Percentiles rank a stretch among this genome's conserved stretches.
Evolutionary conservation across 2,113 vertebrate species (phyloP).

Genomic region (Morone saxatilis): DNA sequence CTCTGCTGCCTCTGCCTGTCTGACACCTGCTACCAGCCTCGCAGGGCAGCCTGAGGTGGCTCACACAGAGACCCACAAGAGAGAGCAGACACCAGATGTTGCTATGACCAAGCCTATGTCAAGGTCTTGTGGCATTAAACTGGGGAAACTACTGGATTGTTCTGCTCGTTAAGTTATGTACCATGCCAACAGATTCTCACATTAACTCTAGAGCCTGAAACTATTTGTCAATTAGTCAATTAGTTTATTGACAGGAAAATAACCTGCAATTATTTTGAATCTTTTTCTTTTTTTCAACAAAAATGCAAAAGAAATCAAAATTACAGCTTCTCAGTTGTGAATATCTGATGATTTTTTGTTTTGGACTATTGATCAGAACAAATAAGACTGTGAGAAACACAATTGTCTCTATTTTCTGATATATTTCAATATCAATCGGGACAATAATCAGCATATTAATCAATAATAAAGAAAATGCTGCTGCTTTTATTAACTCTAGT

Average conservation of each 20-base stretch:
- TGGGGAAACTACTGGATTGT: background rate
- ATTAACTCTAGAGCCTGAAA: too few relatives aligned
- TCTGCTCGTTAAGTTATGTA: too few relatives aligned
- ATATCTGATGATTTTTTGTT: background rate
- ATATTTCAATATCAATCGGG: background rate
- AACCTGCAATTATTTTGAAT: too few relatives aligned
- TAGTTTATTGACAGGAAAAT: too few relatives aligned
- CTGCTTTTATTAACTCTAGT: background rate
- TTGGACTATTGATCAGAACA: background rate
- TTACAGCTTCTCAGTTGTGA: background rate
- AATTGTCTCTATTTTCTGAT: too few relatives aligned
- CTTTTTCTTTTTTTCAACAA: background rate
- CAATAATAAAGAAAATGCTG: background rate
- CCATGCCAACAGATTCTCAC: too few relatives aligned
- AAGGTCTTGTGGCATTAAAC: slow-evolving; percentile 18
- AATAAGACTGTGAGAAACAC: too few relatives aligned
- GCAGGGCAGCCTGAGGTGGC: slow-evolving; percentile 41
- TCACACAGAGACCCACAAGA: slow-evolving; percentile 10
- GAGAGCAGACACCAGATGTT: slow-evolving; percentile 59
- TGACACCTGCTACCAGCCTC: slow-evolving; percentile 61
- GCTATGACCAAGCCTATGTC: slow-evolving; percentile 8
- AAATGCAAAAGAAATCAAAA: too few relatives aligned
- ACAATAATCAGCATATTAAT: background rate
- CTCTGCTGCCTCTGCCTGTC: slow-evolving; percentile 33
- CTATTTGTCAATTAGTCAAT: too few relatives aligned